Base-by-base conservation (phyloP, 2,888 invertebrate genomes). In the Sicus ferrugineus region DNA sequence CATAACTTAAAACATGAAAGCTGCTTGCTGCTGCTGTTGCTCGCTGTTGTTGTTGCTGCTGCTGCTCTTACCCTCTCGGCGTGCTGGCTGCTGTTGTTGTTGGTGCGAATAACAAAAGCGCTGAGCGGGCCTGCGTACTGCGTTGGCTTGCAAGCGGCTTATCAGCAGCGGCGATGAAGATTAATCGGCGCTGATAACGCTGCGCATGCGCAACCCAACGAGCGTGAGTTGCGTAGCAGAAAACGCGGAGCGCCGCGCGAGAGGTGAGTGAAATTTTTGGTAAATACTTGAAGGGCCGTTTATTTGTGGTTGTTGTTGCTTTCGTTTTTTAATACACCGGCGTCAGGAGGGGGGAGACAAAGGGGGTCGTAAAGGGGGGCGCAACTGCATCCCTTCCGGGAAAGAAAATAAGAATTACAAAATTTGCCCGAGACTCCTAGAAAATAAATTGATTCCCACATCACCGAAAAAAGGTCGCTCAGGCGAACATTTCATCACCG, bases 1-100 rank as follows among this genome's bases (percentile, higher is more conserved):
- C 80, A 79, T 79, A 80, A 79, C 79, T 79, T 78, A 77, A 75
- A 79, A 78, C 79, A 80, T 79, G 79, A 79, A 78, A 80, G 79
- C 75, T 76, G 9, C 46, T 4, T 28, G 63, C 52, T 54, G 68
- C 68, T 61, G 50, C 63, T 63, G 68, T 19, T 56, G 16, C 46
- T 46, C 9, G 65, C 52, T 65, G 64, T 48, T 48, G n/a, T 54
- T 11, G 59, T 42, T 16, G 67, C n/a, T 58, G 19, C 42, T 56
- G 56, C 66, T 66, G 38, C 64, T 64, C 52, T 54, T 38, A 56
- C 56, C 16, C 26, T 38, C 48, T 23, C 26, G 48, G 14, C 23
- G 46, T 58, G 56, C 14, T 52, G 21, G 42, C 38, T 42, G 23
- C 16, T 54, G 26, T 23, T 28, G 54, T 54, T 54, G 23, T 28